Evolutionary conservation across 2,113 vertebrate genomes (phyloP), one percentile per base, ranked within the genome.

Genomic region (Helogale parvula): DNA sequence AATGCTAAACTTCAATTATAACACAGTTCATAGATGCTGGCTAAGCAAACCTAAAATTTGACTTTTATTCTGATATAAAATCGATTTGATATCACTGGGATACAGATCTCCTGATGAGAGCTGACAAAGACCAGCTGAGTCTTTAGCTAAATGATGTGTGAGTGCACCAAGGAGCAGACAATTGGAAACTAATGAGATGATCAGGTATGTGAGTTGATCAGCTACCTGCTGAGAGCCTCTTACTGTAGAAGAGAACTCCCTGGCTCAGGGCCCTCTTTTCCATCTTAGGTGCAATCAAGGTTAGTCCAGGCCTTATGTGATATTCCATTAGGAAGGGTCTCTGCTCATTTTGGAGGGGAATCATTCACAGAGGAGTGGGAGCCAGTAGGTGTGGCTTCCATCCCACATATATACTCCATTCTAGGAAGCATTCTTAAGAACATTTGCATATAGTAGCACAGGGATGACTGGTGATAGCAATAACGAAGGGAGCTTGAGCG

Each of bases 131-230:
- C 95, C 95, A 98, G 98, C 97, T 97, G 97, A 98, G 89, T 79
- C 92, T 96, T 97, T 92, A 94, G 97, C 80, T 97, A 97, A 98
- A 98, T 98, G 97, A 96, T 97, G 93, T 98, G 96, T 97, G 97
- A 96, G 97, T 97, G 65, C 89, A 96, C 92, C 41, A 76, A 97
- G 93, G 93, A 97, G 90, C 92, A 96, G 91, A 97, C 92, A 97
- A 96, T 95, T 98, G 95, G 93, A 98, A 97, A 97, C 96, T 98
- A 98, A 98, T 97, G 92, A 97, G 97, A 98, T 98, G 97, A 97
- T 98, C 92, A 96, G 98, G 96, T 97, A 97, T 97, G 87, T 97
- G 97, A 97, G 95, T 96, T 97, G 96, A 98, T 98, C 95, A 97
- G 92, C 93, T 97, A 69, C 95, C 87, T 96, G 95, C 95, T 97